Conservation (phyloP, 2,113 vertebrate genomes). For the Panthera uncia region DNA sequence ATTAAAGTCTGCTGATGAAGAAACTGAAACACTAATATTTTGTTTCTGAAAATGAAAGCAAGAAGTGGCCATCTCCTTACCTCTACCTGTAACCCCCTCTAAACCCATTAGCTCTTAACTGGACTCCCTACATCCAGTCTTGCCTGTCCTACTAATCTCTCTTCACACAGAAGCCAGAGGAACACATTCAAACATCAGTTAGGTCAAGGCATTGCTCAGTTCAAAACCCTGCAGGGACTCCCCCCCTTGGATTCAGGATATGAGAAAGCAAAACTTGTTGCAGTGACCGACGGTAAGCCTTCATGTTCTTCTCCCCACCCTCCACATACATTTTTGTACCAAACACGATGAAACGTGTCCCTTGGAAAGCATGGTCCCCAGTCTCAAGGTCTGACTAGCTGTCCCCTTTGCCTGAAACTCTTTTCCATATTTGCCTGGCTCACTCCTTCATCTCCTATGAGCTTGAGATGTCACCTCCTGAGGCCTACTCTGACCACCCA, state of each 20-base stretch:
- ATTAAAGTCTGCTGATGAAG: neutral
- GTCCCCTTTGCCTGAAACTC: neutral
- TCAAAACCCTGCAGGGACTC: neutral
- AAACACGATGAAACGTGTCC: neutral
- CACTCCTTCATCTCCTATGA: neutral
- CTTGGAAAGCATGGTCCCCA: neutral
- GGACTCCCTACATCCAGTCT: neutral
- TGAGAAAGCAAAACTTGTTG: neutral
- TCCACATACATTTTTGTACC: neutral
- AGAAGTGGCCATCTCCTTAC: neutral
- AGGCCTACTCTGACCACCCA: neutral
- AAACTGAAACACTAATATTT: neutral
- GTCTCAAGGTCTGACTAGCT: neutral
- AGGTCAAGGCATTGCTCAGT: neutral
- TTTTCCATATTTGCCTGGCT: neutral
- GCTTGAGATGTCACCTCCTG: neutral
- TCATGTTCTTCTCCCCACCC: neutral
- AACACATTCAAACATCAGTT: neutral
- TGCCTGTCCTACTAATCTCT: neutral
- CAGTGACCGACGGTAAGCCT: neutral
- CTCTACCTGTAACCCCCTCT: neutral
- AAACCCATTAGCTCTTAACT: neutral
- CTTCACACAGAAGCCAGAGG: neutral
- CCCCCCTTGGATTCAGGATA: neutral
- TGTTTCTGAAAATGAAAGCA: conserved; percentile 7